Conservation (phyloP, 2,797 vertebrate species). For the Chelonia mydas region DNA sequence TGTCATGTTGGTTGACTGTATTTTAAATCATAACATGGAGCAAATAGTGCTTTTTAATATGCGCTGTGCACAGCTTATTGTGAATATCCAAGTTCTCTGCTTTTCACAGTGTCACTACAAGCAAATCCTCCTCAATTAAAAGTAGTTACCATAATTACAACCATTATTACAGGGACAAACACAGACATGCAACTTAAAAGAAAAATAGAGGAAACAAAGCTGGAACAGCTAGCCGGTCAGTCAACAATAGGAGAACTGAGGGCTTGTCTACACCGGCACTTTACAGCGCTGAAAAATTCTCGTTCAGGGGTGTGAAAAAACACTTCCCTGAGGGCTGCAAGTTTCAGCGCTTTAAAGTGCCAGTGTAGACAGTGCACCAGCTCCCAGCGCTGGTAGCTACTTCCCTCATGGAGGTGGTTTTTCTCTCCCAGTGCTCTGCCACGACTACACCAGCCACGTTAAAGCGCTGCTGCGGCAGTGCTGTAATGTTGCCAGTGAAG, state of each 20-base stretch:
- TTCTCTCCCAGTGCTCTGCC: too few relatives aligned
- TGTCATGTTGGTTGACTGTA: background rate
- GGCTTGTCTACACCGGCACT: too few relatives aligned
- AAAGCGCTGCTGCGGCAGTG: too few relatives aligned
- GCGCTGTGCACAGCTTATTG: background rate
- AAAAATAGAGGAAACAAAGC: background rate
- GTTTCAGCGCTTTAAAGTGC: too few relatives aligned
- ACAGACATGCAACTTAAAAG: background rate
- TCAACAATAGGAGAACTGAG: background rate
- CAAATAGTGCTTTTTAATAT: background rate
- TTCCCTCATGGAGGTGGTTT: too few relatives aligned
- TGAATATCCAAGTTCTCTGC: background rate
- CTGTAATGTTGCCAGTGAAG: too few relatives aligned
- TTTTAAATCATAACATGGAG: background rate
- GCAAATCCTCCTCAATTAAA: background rate
- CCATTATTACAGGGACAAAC: background rate
- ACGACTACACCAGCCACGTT: too few relatives aligned
- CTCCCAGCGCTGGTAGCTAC: too few relatives aligned
- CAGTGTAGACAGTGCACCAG: too few relatives aligned
- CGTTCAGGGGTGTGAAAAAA: too few relatives aligned
- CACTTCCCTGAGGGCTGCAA: too few relatives aligned
- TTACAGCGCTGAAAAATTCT: too few relatives aligned
- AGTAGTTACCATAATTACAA: background rate
- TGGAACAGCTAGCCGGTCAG: background rate
- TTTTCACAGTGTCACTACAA: background rate